Base-by-base conservation (phyloP, 1,140 invertebrate genomes). In the Macrotrachela quadricornifera region DNA sequence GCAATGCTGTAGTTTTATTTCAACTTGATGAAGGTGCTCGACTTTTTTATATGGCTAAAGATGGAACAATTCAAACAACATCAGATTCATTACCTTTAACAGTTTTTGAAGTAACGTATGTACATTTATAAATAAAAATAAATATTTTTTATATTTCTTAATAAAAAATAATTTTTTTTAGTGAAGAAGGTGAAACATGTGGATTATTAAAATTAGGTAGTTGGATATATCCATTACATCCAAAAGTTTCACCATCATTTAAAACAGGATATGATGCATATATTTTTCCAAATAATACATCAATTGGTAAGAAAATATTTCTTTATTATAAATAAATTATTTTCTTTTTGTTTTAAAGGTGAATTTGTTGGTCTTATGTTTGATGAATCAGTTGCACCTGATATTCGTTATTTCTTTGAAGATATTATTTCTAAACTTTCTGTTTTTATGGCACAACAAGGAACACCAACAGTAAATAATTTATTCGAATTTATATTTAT, bases 181-280 rank as follows among this genome's bases (percentile, higher is more conserved):
- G 30, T 46, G 11, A 17, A 48, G 13, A 36, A 10, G 13, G 44
- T 41, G 12, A 14, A 52, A 21, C 18, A 9, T 37, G 44, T 18
- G 51, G 14, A 47, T 53, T 53, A 53, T 53, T 14, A 30, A 38
- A 39, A 44, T 53, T 11, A 44, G 51, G 3, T 9, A 17, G 21
- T 21, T 53, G 51, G 51, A 30, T 53, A 4, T 53, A 53, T 47
- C 51, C 51, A 6, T 43, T 53, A 12, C 30, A 46, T 17, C 36
- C 51, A 21, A 48, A 48, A 15, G 51, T 46, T 15, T 48, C 46
- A 17, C 51, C 51, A 14, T 44, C 40, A 9, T 46, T 53, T 44
- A 53, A 53, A 40, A 53, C 51, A 8, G 46, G 46, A 14, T 53
- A 46, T 21, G 46, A 53, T 43, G 51, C 51, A 16, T 53, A 41